These are phyloP conservation scores for Brachyhypopomus occidentalis DNA, from an alignment of 2,113 vertebrate species.

Conservation along the genomic window DNA sequence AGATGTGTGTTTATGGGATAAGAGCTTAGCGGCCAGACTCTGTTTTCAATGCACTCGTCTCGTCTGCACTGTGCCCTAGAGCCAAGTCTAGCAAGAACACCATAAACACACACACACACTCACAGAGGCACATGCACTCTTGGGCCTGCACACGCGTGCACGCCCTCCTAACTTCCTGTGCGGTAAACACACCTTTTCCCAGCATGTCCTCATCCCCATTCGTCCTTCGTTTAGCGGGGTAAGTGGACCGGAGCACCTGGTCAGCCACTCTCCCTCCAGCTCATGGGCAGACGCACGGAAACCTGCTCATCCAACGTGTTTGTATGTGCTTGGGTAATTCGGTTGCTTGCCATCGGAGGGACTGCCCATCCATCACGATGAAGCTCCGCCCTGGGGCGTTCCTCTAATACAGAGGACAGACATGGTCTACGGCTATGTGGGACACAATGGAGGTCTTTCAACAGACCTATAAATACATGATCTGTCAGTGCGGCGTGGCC, in stretches of 20 bases:
- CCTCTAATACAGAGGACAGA: constrained; percentile 82
- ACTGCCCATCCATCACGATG: constrained; percentile 75
- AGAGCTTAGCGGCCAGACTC: constrained; percentile 19
- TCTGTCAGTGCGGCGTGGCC: constrained; percentile 76
- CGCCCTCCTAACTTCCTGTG: constrained; percentile 50
- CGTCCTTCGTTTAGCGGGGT: not conserved
- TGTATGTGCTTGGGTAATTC: constrained; percentile 72
- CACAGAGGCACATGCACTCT: not conserved
- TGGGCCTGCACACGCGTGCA: constrained; percentile 22
- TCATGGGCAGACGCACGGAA: constrained; percentile 67
- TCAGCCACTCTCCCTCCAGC: constrained; percentile 44
- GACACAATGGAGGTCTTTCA: constrained; percentile 82
- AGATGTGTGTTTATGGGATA: constrained; percentile 28
- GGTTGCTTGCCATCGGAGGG: constrained; percentile 72
- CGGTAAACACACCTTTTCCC: not conserved
- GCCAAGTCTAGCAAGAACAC: constrained; percentile 46
- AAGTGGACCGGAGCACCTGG: constrained; percentile 39
- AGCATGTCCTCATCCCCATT: not conserved
- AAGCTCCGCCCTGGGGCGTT: constrained; percentile 72
- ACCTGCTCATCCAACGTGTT: constrained; percentile 14
- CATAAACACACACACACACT: constrained; percentile 29
- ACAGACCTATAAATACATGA: constrained; percentile 82
- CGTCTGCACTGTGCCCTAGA: constrained; percentile 21
- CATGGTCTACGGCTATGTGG: constrained; percentile 77
- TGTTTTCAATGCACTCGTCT: not conserved